Evolutionary conservation across 2,797 vertebrate genomes (phyloP), one percentile per base, ranked within the genome.

Genomic region (Oreochromis mossambicus): DNA sequence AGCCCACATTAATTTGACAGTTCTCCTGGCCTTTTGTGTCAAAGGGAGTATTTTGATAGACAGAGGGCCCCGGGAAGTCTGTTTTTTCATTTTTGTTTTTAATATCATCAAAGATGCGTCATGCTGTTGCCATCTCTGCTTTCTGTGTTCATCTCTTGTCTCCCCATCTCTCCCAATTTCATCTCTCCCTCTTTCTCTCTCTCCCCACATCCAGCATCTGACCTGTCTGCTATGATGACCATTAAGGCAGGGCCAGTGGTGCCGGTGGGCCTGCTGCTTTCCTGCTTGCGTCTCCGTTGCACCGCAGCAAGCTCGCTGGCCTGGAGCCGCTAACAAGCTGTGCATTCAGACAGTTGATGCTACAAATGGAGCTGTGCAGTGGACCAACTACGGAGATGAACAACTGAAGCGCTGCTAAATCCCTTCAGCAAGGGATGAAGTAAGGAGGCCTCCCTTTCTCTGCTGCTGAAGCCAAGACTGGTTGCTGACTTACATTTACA

Each of bases 271-370:
- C 88, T 86, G 83, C 87, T 93, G 92, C 91, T 88, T 87, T 86
- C 75, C 81, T 50, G 84, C 91, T 90, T 84, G 85, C 75, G 13
- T 89, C 85, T 89, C 88, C 75, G 11, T 86, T 88, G 88, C 85
- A 77, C 83, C 9, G 78, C 84, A 66, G 88, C 63, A 29, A 82
- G 90, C 86, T 92, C 81, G 70, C 87, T 90, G 91, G 89, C 93
- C 92, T 86, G 87, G 82, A 93, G 93, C 92, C 61, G 89, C 90
- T 96, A 95, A 96, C 94, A 96, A 96, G 95, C 94, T 95, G 92
- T 91, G 92, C 91, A 82, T 92, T 94, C 92, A 95, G 90, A 95
- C 93, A 95, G 90, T 91, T 93, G 87, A 94, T 88, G 92, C 91
- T 92, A 92, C 94, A 95, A 95, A 95, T 94, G 93, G 92, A 93